Evolutionary conservation across 1,140 invertebrate species (phyloP).

Genomic region (Caerostris extrusa): DNA sequence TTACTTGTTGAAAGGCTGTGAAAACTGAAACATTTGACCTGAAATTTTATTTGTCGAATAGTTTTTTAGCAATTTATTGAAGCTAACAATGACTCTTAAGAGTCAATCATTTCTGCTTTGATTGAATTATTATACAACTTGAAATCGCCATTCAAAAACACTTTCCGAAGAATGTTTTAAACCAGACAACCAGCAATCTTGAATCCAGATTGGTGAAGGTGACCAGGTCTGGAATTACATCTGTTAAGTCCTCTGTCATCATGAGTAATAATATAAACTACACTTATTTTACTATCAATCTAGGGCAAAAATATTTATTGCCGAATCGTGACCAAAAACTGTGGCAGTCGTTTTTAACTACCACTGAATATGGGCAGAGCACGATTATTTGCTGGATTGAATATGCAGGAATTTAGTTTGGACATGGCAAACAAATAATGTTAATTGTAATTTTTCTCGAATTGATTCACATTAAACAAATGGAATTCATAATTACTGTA

Average conservation of each 20-base stretch:
- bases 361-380: not conserved
- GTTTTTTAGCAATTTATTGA: not conserved
- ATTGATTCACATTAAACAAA: too few species aligned
- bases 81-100: not conserved
- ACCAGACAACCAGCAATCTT: not conserved
- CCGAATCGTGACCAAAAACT: slow-evolving; percentile 10
- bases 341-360: slow-evolving; percentile 19
- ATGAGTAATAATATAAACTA: slow-evolving; percentile 47
- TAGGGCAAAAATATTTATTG: slow-evolving; percentile 44
- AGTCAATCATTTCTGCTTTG: not conserved
- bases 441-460: too few species aligned
- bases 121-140: not conserved
- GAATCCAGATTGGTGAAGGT: slow-evolving; percentile 5
- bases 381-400: not conserved
- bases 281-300: slow-evolving; percentile 33
- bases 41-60: not conserved
- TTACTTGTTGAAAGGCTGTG: not conserved
- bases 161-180: not conserved
- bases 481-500: too few species aligned
- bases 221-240: slow-evolving; percentile 23
- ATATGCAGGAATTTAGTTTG: not conserved
- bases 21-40: not conserved
- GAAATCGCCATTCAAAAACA: not conserved
- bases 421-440: not conserved
- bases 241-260: not conserved